Conservation (phyloP, 1,140 invertebrate species). For the Streblospio benedicti region DNA sequence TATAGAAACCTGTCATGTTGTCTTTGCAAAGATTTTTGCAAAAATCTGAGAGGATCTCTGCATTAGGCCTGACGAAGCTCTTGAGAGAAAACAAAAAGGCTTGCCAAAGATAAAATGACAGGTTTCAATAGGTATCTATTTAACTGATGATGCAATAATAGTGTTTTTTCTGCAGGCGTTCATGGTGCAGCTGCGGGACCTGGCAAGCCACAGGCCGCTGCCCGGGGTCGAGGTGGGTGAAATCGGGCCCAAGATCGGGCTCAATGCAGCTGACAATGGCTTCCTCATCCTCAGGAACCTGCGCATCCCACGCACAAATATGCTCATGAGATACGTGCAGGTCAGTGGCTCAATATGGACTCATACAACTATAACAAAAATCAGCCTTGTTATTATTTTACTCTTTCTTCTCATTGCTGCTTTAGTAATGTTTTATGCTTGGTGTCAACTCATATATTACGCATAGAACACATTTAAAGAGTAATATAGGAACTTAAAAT, state of each 20-base stretch:
- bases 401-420: not conserved
- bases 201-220: not conserved
- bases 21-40: too few species aligned
- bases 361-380: not conserved
- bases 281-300: conserved; percentile 76
- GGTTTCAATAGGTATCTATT: too few species aligned
- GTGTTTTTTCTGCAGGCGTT: too few species aligned
- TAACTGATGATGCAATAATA: too few species aligned
- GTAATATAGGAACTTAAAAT: too few species aligned
- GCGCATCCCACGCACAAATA: conserved; percentile 73
- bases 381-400: too few species aligned
- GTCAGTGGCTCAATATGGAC: conserved; percentile 38
- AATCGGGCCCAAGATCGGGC: conserved; percentile 84
- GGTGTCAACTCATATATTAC: not conserved
- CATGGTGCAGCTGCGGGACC: conserved; percentile 2
- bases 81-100: too few species aligned
- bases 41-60: too few species aligned
- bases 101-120: too few species aligned
- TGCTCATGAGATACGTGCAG: conserved; percentile 90
- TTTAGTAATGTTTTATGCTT: not conserved
- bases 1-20: too few species aligned
- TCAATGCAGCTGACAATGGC: conserved; percentile 84
- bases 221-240: conserved; percentile 80
- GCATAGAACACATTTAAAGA: too few species aligned
- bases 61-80: too few species aligned